These are phyloP conservation scores for Pachyuromys duprasi DNA, from an alignment of 2,797 vertebrate species.

Conservation along the genomic window DNA sequence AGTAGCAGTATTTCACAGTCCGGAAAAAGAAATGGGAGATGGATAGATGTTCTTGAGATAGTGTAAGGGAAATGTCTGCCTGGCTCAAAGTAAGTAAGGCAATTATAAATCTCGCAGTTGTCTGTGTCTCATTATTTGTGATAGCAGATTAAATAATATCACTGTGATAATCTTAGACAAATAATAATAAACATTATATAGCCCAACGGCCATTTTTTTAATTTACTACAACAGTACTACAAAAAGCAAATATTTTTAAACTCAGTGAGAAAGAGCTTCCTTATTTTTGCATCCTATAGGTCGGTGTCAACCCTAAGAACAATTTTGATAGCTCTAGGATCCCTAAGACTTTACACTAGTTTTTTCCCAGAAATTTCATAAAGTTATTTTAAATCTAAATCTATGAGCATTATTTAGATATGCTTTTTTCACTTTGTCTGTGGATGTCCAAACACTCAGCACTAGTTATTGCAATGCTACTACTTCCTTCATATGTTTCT, in stretches of 20 bases:
- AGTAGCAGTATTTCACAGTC: not conserved
- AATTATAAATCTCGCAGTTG: too few relatives aligned
- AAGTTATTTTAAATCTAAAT: not conserved
- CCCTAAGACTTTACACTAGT: not conserved
- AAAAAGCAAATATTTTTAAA: not conserved
- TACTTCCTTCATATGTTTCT: not conserved
- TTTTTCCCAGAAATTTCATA: not conserved
- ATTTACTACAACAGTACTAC: too few relatives aligned
- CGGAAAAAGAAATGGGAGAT: too few relatives aligned
- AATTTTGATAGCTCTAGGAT: not conserved
- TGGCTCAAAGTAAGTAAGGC: too few relatives aligned
- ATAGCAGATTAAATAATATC: too few relatives aligned
- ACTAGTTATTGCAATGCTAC: not conserved
- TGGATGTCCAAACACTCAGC: not conserved
- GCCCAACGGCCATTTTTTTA: too few relatives aligned
- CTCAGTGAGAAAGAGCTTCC: not conserved
- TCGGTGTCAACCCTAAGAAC: not conserved
- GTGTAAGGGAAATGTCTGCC: too few relatives aligned
- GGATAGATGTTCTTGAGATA: too few relatives aligned
- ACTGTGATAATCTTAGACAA: too few relatives aligned
- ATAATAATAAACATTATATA: too few relatives aligned
- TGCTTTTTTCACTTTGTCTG: not conserved
- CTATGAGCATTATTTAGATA: not conserved
- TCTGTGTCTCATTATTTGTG: too few relatives aligned
- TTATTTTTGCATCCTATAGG: not conserved